Evolutionary conservation across 1,140 invertebrate species (phyloP).

Genomic region (Cherax destructor): DNA sequence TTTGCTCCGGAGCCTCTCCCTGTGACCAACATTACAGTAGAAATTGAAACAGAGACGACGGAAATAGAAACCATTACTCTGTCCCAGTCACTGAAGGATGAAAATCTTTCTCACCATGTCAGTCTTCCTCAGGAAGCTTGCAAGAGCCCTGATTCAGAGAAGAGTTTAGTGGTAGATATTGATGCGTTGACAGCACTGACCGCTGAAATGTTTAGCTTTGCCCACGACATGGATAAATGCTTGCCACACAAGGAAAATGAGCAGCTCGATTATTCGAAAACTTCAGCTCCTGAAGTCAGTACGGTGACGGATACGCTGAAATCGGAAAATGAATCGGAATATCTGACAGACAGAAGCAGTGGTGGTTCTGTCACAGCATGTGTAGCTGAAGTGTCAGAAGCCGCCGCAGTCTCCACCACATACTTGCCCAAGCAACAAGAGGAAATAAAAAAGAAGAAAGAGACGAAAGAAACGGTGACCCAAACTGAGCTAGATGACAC

Average conservation of each 20-base stretch:
- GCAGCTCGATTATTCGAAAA: background rate
- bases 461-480: slow-evolving; percentile 49
- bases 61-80: background rate
- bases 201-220: slow-evolving; percentile 58
- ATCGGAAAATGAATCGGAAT: background rate
- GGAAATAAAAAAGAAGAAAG: background rate
- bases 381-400: background rate
- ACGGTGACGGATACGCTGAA: background rate
- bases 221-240: slow-evolving; percentile 30
- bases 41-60: background rate
- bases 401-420: background rate
- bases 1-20: background rate
- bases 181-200: slow-evolving; percentile 53
- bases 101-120: background rate
- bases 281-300: background rate
- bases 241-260: background rate
- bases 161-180: slow-evolving; percentile 27
- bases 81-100: background rate
- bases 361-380: background rate
- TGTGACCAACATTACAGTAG: background rate
- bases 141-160: slow-evolving; percentile 68
- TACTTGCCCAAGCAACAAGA: background rate
- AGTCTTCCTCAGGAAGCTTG: slow-evolving; percentile 63
- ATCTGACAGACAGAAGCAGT: background rate
- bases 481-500: slow-evolving; percentile 31